phyloP scores from a whole-genome alignment of 2,888 invertebrate genomes.

The Zeuzera pyrina region DNA sequence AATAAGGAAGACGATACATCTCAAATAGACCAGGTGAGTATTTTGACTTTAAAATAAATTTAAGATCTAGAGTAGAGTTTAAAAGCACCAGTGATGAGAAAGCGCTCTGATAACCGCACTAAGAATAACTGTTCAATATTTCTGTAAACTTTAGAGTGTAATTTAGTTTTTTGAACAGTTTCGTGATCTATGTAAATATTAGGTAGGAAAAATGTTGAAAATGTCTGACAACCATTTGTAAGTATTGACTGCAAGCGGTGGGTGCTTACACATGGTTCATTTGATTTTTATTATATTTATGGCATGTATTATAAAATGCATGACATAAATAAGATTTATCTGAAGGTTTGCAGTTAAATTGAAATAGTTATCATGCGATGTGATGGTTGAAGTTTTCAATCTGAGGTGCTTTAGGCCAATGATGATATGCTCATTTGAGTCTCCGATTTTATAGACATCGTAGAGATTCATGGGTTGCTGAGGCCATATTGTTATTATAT shows the following conservation, averaged over 20 bases:
- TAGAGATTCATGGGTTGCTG: too few relatives aligned
- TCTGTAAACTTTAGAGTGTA: constrained; percentile 15
- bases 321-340: constrained; percentile 17
- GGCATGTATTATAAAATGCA: constrained; percentile 8
- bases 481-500: too few relatives aligned
- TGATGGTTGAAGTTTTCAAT: constrained; percentile 71
- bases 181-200: too few relatives aligned
- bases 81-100: constrained; percentile 39
- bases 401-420: constrained; percentile 34
- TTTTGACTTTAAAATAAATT: not conserved
- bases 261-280: constrained; percentile 18
- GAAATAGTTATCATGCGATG: constrained; percentile 32
- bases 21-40: constrained; percentile 28
- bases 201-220: constrained; percentile 2
- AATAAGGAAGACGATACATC: constrained; percentile 16
- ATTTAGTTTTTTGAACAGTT: constrained; percentile 1
- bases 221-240: constrained; percentile 18
- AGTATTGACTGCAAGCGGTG: too few relatives aligned
- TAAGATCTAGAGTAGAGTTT: not conserved
- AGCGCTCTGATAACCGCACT: constrained; percentile 34
- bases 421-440: not conserved
- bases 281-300: constrained; percentile 25
- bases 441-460: too few relatives aligned
- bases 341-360: constrained; percentile 24
- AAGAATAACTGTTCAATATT: constrained; percentile 28